Base-by-base conservation (phyloP, 2,113 vertebrate genomes). In the Dromiciops gliroides region DNA sequence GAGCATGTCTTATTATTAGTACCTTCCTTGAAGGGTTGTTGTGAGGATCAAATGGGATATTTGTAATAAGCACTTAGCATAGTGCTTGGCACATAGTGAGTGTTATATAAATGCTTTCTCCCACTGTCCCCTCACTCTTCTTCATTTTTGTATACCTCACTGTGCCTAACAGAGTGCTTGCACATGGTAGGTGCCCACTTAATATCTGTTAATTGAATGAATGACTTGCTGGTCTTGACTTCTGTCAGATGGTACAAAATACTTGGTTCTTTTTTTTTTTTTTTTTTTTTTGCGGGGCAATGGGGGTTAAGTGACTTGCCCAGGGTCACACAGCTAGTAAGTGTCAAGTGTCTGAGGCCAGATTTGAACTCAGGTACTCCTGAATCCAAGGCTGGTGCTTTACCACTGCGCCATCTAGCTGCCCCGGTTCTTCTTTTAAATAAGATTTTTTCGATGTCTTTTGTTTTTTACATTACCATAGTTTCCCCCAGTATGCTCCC, bases 241-340 rank as follows among this genome's bases (percentile, higher is more conserved):
- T 95, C 93, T 92, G 48, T 93, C 95, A 50, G 50, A 11, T 83
- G 37, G 67, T 94, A 95, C 91, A 94, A 91, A 44, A 93, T 49
- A 93, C 19, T 19, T 96, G 67, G 7, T 92, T 37, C 51, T n/a
- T n/a, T n/a, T n/a, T n/a, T n/a, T n/a, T n/a, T n/a, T n/a, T n/a
- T n/a, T n/a, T n/a, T n/a, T n/a, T n/a, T n/a, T n/a, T n/a, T n/a
- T n/a, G n/a, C n/a, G n/a, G n/a, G n/a, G n/a, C n/a, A n/a, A n/a
- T n/a, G n/a, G n/a, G n/a, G n/a, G n/a, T n/a, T n/a, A n/a, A n/a
- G n/a, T n/a, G n/a, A n/a, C n/a, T n/a, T n/a, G n/a, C n/a, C n/a
- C n/a, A n/a, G n/a, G n/a, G n/a, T n/a, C n/a, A n/a, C n/a, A n/a
- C n/a, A n/a, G n/a, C n/a, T n/a, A n/a, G n/a, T n/a, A n/a, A n/a